Base-by-base conservation (phyloP, 2,113 vertebrate genomes). In the Prochilodus magdalenae region DNA sequence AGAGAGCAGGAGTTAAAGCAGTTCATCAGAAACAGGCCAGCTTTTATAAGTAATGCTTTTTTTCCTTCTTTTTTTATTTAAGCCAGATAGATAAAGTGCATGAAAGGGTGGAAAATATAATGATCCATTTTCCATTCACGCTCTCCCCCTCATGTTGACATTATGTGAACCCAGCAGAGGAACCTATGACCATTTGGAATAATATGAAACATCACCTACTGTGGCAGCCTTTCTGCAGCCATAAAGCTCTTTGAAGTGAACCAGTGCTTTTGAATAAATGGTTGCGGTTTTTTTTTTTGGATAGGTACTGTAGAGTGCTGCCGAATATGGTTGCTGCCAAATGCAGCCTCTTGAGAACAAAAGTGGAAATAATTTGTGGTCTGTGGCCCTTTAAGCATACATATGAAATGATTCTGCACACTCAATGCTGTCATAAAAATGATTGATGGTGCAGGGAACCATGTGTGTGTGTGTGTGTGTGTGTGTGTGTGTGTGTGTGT, bases 301-400 rank as follows among this genome's bases (percentile, higher is more conserved):
- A 44, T 36, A 62, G 57, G 44, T 72, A 33, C 22, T 2, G 24
- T 33, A 24, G 74, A 72, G 74, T 65, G 75, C 26, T n/a, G 49
- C 27, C 36, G 57, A 33, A 51, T 73, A 62, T 63, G 55, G 15
- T 2, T 55, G 16, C 30, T 44, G 67, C 70, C 75, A 77, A 78
- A 51, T 30, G 24, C 60, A 49, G 72, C 66, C 79, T 73, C 71
- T 53, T 67, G 24, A 83, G 87, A 79, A 85, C 87, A 88, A 88
- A 89, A 83, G 18, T 91, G 89, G 86, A 89, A 89, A 78, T 88
- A 86, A 91, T 91, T 88, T 87, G 71, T 77, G 86, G 79, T 87
- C 87, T 88, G 89, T 87, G 85, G 89, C 87, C 88, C 88, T 86
- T 77, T 59, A 77, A 84, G 77, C 71, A 73, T 81, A 87, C 82